phyloP scores from a whole-genome alignment of 2,797 vertebrate genomes.

The Chrosomus eos region DNA sequence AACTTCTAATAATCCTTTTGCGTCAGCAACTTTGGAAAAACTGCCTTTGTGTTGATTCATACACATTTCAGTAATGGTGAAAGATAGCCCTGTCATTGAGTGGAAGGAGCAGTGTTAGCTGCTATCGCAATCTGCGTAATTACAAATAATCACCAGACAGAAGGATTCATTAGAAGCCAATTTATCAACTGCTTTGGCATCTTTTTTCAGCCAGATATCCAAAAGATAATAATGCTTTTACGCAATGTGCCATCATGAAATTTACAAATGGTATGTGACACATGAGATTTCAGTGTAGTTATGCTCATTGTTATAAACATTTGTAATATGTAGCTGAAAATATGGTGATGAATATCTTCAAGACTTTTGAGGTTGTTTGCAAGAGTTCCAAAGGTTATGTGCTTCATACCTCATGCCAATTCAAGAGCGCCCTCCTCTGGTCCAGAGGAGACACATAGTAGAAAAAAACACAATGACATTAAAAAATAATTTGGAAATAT shows the following conservation, averaged over 20 bases:
- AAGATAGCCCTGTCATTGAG: slow-evolving; percentile 14
- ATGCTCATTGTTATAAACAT: neutral
- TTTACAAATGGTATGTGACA: neutral
- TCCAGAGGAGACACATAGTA: neutral
- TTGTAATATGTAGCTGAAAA: neutral
- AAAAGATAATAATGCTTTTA: slow-evolving; percentile 1
- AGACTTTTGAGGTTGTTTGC: neutral
- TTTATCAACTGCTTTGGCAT: neutral
- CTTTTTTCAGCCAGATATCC: neutral
- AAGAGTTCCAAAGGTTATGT: neutral
- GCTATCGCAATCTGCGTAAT: slow-evolving; percentile 17
- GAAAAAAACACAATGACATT: neutral
- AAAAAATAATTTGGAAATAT: neutral
- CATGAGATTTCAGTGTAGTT: neutral
- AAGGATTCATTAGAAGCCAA: neutral
- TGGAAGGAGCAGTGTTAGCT: slow-evolving; percentile 29
- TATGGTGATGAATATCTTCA: neutral
- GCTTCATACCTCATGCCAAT: neutral
- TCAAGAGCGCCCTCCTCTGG: slow-evolving; percentile 35
- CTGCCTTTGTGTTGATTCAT: slow-evolving; percentile 52
- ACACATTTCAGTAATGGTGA: slow-evolving; percentile 43
- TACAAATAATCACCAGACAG: neutral
- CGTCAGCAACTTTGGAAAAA: slow-evolving; percentile 56
- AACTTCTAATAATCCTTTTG: slow-evolving; percentile 58
- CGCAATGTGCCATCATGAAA: neutral